Percentiles rank a stretch among this genome's conserved stretches.
Evolutionary conservation across 2,888 invertebrate species (phyloP).

Genomic region (Acanthacorydalis orientalis): DNA sequence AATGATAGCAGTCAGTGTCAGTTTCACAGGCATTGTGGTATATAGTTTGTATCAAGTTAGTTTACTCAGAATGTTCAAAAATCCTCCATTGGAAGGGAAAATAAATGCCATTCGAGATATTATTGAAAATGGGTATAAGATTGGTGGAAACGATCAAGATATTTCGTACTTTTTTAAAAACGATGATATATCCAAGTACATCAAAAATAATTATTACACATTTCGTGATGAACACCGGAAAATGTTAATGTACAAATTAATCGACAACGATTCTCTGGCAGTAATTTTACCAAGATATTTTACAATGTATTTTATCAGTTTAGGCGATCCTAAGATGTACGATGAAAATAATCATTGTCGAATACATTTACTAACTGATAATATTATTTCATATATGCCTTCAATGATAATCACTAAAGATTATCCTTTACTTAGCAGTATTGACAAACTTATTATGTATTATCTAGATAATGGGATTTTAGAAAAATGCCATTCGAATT

Average conservation of each 20-base stretch:
- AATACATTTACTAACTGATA: too few relatives aligned
- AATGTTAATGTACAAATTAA: not conserved
- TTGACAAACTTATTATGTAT: too few relatives aligned
- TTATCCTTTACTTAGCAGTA: too few relatives aligned
- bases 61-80: conserved; percentile 35
- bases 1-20: conserved; percentile 34
- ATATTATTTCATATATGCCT: too few relatives aligned
- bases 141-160: conserved; percentile 27
- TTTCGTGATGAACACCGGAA: conserved; percentile 1
- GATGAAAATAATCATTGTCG: too few relatives aligned
- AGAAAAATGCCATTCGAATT: too few relatives aligned
- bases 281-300: conserved; percentile 6
- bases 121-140: conserved; percentile 27
- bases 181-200: not conserved
- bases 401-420: too few relatives aligned
- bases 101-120: conserved; percentile 34
- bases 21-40: conserved; percentile 34
- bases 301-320: conserved; percentile 5
- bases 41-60: conserved; percentile 38
- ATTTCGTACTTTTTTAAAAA: conserved; percentile 21
- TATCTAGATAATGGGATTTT: too few relatives aligned
- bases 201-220: conserved; percentile 1
- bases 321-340: too few relatives aligned
- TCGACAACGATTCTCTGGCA: not conserved
- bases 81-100: conserved; percentile 35